Evolutionary conservation across 53 echinoderm and acorn worm genomes (phyloP), one percentile per base, ranked within the genome.

Genomic region (Mesocentrotus franciscanus): DNA sequence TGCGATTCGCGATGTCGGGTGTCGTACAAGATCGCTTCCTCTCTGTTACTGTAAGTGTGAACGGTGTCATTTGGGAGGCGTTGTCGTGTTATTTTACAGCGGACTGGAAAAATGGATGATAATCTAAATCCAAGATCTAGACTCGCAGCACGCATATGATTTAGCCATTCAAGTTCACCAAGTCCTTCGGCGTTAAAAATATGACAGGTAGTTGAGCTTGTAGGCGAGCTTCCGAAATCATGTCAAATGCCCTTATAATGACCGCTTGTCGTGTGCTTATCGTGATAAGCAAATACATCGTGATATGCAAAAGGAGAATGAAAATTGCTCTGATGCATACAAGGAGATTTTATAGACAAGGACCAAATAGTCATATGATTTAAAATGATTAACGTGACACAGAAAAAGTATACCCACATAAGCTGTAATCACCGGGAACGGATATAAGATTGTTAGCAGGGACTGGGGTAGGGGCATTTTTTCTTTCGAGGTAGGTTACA

Each of bases 101-200:
- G 76, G 76, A 30, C 76, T 76, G 20, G 90, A 16, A 60, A 90
- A 58, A 34, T 60, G 90, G 90, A 60, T 90, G 58, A 60, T 90
- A 59, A 90, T 90, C 90, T 90, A 90, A 90, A 60, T 90, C 90
- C 90, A 59, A 29, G 90, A 90, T 90, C 90, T 90, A 20, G 18
- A 90, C 90, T 30, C 12, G 17, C 59, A 59, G n/a, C 90, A 90
- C 90, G 90, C 90, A 90, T 90, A 15, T 60, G 90, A 90, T 32
- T 58, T 29, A 60, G 60, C 27, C 2, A 90, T 58, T 90, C 60
- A 90, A 90, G 81, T 81, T 81, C 81, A 42, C 17, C 6, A 39
- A 39, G 42, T 14, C 34, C 78, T 2, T 33, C 16, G 10, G 17
- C 12, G 32, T 33, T 32, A 78, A 78, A 18, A 18, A 64, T 12